These are phyloP conservation scores for Aleiodes alternator DNA, from an alignment of 2,888 invertebrate genomes.

Conservation along the genomic window DNA sequence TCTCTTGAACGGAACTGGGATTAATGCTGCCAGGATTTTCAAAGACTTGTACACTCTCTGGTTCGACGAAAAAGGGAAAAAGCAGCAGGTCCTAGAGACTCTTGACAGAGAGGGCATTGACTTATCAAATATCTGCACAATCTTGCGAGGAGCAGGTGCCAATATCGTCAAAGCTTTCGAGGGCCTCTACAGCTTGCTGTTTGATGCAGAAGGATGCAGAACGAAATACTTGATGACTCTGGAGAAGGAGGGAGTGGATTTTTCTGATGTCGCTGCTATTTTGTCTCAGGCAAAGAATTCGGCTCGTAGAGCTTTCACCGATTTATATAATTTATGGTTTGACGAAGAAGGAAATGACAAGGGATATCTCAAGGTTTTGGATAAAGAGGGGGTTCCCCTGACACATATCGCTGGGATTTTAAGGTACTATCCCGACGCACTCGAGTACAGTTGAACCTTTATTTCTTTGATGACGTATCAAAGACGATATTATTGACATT, in stretches of 20 bases:
- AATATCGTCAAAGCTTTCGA: slow-evolving; percentile 10
- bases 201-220: slow-evolving; percentile 10
- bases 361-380: not conserved
- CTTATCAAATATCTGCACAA: not conserved
- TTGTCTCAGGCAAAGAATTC: too few relatives aligned
- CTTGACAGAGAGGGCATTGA: not conserved
- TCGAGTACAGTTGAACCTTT: too few relatives aligned
- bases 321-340: slow-evolving; percentile 9
- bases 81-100: too few relatives aligned
- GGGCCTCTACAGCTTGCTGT: not conserved
- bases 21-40: too few relatives aligned
- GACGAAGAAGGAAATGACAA: not conserved
- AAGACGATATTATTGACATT: too few relatives aligned
- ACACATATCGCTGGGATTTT: not conserved
- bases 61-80: too few relatives aligned
- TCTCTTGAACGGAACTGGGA: too few relatives aligned
- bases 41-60: too few relatives aligned
- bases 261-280: too few relatives aligned
- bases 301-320: not conserved
- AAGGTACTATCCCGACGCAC: too few relatives aligned
- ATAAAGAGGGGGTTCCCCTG: not conserved
- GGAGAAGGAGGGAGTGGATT: not conserved
- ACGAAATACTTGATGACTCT: not conserved
- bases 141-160: not conserved
- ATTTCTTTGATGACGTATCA: too few relatives aligned